phyloP scores from a whole-genome alignment of 35 echinoderm and acorn worm species.

The Antedon bifida region DNA sequence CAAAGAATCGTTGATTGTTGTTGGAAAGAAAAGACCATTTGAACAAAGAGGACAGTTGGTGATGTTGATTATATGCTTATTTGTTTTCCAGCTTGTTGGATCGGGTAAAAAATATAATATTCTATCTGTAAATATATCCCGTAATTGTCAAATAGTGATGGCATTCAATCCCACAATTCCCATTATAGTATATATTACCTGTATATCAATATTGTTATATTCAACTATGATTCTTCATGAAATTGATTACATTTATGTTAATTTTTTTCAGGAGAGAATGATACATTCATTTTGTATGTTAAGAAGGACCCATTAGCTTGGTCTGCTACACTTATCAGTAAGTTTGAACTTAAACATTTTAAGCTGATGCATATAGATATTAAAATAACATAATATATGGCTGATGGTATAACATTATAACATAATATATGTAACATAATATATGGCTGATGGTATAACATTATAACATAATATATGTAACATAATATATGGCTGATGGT shows the following conservation, averaged over 20 bases:
- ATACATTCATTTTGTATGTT: slow-evolving; percentile 65
- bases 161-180: not conserved
- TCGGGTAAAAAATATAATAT: too few species aligned
- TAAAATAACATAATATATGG: too few species aligned
- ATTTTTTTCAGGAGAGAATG: slow-evolving; percentile 53
- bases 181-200: not conserved
- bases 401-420: too few species aligned
- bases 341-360: too few species aligned
- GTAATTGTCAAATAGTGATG: not conserved
- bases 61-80: slow-evolving; percentile 45
- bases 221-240: too few species aligned
- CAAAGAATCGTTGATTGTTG: slow-evolving; percentile 32
- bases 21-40: slow-evolving; percentile 43
- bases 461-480: too few species aligned
- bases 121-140: not conserved
- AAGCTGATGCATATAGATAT: too few species aligned
- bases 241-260: too few species aligned
- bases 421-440: too few species aligned
- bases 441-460: too few species aligned
- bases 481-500: too few species aligned
- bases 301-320: slow-evolving; percentile 71
- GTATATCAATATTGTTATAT: not conserved
- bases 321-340: slow-evolving; percentile 53
- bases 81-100: slow-evolving; percentile 69
- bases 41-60: slow-evolving; percentile 47